phyloP scores from a whole-genome alignment of 1,140 invertebrate genomes.

The Tachypleus tridentatus region DNA sequence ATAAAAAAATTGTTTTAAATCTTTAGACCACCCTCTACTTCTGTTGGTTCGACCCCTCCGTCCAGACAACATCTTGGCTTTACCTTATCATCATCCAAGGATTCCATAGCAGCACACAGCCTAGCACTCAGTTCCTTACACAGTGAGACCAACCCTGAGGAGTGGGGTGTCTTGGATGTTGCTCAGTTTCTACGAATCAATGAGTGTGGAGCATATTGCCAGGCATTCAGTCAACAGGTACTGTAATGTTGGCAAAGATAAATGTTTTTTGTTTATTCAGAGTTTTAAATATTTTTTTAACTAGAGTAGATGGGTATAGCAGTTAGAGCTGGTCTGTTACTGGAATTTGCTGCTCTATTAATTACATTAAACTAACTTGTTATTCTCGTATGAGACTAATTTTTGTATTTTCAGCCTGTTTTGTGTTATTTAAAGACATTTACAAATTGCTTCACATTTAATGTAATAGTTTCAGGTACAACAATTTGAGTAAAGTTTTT shows the following conservation, averaged over 20 bases:
- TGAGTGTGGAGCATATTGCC: constrained; percentile 77
- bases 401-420: background rate
- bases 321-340: background rate
- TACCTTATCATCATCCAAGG: too few relatives aligned
- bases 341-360: background rate
- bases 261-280: background rate
- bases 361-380: background rate
- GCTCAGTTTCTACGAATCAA: constrained; percentile 75
- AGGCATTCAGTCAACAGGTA: constrained; percentile 63
- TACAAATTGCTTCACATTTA: too few relatives aligned
- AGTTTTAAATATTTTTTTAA: background rate
- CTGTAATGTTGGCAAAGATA: constrained; percentile 8
- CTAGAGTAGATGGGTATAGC: background rate
- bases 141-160: constrained; percentile 36
- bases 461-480: too few relatives aligned
- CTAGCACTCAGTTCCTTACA: background rate
- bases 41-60: too few relatives aligned
- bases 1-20: too few relatives aligned
- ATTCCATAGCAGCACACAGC: too few relatives aligned
- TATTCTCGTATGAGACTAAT: background rate
- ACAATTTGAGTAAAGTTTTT: background rate
- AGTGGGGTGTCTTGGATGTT: constrained; percentile 73
- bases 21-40: too few relatives aligned
- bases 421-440: background rate
- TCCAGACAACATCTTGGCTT: too few relatives aligned